Evolutionary conservation across 2,888 invertebrate genomes (phyloP).

Genomic region (Tipula lateralis): DNA sequence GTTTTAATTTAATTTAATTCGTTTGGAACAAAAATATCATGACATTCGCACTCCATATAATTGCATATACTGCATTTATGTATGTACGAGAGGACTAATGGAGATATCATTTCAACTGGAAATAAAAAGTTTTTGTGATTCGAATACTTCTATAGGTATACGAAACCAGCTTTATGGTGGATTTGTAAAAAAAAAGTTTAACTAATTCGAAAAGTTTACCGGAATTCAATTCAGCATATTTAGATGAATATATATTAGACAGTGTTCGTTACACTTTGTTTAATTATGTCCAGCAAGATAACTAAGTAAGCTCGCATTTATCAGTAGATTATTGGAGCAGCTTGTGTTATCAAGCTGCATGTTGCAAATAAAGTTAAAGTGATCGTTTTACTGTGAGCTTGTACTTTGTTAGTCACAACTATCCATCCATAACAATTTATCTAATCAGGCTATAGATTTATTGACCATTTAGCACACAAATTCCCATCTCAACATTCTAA

Average conservation of each 20-base stretch:
- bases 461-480: neutral
- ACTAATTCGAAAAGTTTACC: neutral
- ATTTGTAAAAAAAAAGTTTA: neutral
- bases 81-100: neutral
- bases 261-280: no score
- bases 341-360: no score
- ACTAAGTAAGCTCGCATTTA: no score
- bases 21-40: neutral
- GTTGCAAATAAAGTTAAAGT: no score
- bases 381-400: no score
- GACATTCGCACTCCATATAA: neutral
- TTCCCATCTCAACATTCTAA: neutral
- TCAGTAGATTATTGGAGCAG: no score
- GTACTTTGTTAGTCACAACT: no score
- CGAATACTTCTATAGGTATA: neutral
- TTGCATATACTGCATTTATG: neutral
- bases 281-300: no score
- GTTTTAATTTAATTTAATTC: neutral
- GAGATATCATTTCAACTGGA: slow-evolving; percentile 1
- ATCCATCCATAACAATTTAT: no score
- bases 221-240: neutral
- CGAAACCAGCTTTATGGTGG: neutral
- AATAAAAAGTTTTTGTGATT: neutral
- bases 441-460: neutral
- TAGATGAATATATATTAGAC: no score